Evolutionary conservation across 1,140 invertebrate species (phyloP), one percentile per base, ranked within the genome.

Genomic region (Listronotus oregonensis): DNA sequence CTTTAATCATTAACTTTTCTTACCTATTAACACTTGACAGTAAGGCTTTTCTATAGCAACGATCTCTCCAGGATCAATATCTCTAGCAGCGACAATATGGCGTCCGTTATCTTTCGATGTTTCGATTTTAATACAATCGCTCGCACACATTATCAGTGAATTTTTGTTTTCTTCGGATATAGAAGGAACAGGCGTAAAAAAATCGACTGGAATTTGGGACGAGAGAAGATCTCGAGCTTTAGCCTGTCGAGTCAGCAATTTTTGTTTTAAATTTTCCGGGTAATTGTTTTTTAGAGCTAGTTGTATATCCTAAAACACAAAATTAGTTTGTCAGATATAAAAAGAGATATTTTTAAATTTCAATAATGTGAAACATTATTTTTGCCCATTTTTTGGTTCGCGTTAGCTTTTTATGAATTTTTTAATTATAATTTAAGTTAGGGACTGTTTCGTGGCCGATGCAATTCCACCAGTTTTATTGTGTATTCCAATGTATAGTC

Each of bases 31-130:
- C 12, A 92, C 81, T 21, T 85, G 85, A 49, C 87, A 83, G 77
- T 89, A 96, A 9, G 93, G 89, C 50, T 87, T 82, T 80, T 96
- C 94, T 37, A 88, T 80, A 37, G 87, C 87, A n/a, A 96, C 70
- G 27, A 93, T 80, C 79, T 95, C 90, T 0, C 93, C 93, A n/a
- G 87, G 82, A 65, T 79, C 74, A 60, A 92, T 84, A 72, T 90
- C 82, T 61, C 83, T 81, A 15, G 81, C 83, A 1, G 89, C 86
- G 21, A 88, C 76, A 40, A 92, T 78, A 71, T 87, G 86, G 57
- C 89, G 82, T 0, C 90, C 90, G 75, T 85, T 84, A 43, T 80
- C 78, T 62, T 83, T 66, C 34, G 74, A 81, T 61, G 84, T 84
- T 14, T 82, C 76, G 39, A 92, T 78, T 74, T 82, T 78, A 34